Conservation (phyloP, 2,113 vertebrate species). For the Fulica atra region DNA sequence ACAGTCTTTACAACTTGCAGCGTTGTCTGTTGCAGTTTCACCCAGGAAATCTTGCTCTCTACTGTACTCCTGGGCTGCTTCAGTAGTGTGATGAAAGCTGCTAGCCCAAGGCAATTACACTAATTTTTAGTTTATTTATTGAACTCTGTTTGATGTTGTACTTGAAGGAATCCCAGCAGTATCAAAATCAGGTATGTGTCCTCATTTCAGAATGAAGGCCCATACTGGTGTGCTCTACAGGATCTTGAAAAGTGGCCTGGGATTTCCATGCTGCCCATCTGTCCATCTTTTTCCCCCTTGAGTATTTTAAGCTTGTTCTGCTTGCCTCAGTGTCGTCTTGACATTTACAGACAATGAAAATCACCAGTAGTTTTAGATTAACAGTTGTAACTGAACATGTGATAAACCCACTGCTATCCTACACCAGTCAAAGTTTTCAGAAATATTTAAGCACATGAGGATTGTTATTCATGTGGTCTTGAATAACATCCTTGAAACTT, state of each 20-base stretch:
- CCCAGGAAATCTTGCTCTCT: background rate
- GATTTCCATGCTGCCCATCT: background rate
- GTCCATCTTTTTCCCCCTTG: background rate
- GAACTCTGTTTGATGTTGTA: background rate
- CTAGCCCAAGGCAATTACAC: background rate
- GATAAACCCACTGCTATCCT: background rate
- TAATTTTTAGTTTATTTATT: background rate
- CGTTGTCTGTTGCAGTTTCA: background rate
- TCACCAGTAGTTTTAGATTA: background rate
- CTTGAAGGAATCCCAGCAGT: background rate
- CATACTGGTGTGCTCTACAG: background rate
- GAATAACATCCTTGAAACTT: no score
- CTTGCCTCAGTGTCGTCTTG: background rate
- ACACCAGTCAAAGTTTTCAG: background rate
- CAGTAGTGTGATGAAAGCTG: background rate
- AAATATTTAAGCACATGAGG: background rate
- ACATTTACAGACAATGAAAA: background rate
- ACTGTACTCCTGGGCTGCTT: background rate
- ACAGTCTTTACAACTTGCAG: background rate
- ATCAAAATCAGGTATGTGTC: background rate
- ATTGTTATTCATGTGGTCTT: background rate
- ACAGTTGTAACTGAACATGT: background rate
- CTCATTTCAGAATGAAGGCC: background rate
- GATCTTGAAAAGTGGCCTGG: background rate
- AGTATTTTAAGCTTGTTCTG: background rate